Base-by-base conservation (phyloP, 2,888 invertebrate species). In the Harpalus rufipes region DNA sequence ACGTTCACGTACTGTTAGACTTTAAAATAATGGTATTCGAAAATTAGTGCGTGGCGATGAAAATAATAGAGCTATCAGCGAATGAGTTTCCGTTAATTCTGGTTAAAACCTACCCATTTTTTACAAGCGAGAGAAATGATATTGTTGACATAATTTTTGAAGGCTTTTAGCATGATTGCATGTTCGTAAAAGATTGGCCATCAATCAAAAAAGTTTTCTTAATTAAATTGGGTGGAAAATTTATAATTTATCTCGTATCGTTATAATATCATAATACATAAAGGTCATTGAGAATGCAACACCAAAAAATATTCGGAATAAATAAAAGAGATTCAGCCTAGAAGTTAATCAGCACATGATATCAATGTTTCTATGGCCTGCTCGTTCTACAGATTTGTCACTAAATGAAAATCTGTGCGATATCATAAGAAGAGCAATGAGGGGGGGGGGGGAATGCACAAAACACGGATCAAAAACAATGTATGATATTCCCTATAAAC, bases 141-240 rank as follows among this genome's bases (percentile, higher is more conserved):
- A 80, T 61, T 59, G 59, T 61, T 80, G 80, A 80, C 59, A 78
- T 41, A 59, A 80, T 80, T 41, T 80, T 61, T 14, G 63, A 80
- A 61, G 61, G 80, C 80, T 80, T 80, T 80, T 80, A 80, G 80
- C 41, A 16, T 41, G 80, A 80, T 80, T 80, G 63, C 80, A 39
- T 59, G 58, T 12, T 80, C 61, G 44, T 59, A 32, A 80, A 61
- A 80, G 63, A 80, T 8, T 39, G 7, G 7, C 25, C 80, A 80
- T 80, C 80, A 32, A 39, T 80, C 80, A 80, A 80, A 61, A 80
- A 78, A 80, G 61, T 80, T 80, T 61, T 18, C 61, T 63, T 80
- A 41, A 80, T 63, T 80, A 61, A 80, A 80, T 80, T 80, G 32
- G 63, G 41, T 61, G 41, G 61, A 41, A 61, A 63, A 80, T 80